Percentiles rank a stretch among this genome's conserved stretches.
phyloP scores from a whole-genome alignment of 2,113 vertebrate species.

The Galeopterus variegatus region DNA sequence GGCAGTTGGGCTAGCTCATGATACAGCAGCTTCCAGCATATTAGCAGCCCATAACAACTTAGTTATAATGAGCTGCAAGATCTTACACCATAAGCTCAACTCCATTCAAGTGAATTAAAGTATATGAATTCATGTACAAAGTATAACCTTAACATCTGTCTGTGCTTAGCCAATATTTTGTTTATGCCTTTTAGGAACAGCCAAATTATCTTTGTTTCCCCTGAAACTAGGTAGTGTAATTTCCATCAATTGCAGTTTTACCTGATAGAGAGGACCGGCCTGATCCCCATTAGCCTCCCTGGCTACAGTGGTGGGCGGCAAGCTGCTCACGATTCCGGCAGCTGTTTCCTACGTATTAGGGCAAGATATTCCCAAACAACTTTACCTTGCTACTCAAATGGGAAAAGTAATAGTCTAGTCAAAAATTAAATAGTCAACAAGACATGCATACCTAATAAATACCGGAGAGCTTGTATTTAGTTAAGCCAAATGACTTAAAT shows the following conservation, averaged over 20 bases:
- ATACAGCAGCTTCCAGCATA: slow-evolving; percentile 83
- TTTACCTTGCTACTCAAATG: slow-evolving; percentile 46
- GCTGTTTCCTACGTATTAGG: slow-evolving; percentile 54
- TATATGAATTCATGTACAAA: slow-evolving; percentile 83
- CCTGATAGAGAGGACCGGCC: slow-evolving; percentile 77
- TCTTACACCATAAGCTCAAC: slow-evolving; percentile 80
- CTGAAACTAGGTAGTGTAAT: slow-evolving; percentile 82
- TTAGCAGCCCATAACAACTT: slow-evolving; percentile 82
- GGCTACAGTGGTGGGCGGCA: slow-evolving; percentile 51
- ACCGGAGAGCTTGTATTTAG: not conserved
- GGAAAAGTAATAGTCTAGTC: not conserved
- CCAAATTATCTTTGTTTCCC: slow-evolving; percentile 83
- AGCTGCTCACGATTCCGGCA: slow-evolving; percentile 10
- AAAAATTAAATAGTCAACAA: slow-evolving; percentile 61
- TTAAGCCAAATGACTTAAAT: slow-evolving; percentile 58
- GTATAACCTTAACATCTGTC: slow-evolving; percentile 88
- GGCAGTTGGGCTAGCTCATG: slow-evolving; percentile 78
- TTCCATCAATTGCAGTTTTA: slow-evolving; percentile 78
- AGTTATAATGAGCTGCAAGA: slow-evolving; percentile 81
- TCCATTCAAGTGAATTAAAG: slow-evolving; percentile 85
- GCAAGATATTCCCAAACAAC: slow-evolving; percentile 33
- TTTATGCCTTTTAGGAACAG: slow-evolving; percentile 82
- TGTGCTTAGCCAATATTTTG: slow-evolving; percentile 81
- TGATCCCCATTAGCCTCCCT: slow-evolving; percentile 9
- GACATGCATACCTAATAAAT: not conserved